phyloP scores from a whole-genome alignment of 37 sponge, comb jelly and placozoan genomes.

The Eunapius fragilis region DNA sequence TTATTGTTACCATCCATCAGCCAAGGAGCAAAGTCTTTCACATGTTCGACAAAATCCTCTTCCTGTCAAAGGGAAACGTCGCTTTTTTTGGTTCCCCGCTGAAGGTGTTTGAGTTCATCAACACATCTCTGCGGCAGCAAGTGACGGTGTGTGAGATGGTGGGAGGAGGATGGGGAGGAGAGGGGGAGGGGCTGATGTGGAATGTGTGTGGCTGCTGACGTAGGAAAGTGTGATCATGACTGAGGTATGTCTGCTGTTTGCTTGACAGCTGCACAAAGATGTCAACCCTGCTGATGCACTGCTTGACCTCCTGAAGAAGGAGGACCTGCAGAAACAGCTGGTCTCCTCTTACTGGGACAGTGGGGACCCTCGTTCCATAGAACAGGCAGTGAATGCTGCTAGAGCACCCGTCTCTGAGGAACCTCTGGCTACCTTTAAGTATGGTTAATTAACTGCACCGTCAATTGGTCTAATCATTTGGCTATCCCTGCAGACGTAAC shows the following conservation, averaged over 20 bases:
- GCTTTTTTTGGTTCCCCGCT: conserved; percentile 92
- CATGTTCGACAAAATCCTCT: conserved; percentile 88
- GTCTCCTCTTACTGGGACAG: conserved; percentile 54
- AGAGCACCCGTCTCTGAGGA: background rate
- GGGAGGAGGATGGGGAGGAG: background rate
- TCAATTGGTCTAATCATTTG: background rate
- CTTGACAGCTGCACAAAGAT: conserved; percentile 11
- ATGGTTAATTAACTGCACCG: background rate
- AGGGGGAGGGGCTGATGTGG: background rate
- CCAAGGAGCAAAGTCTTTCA: conserved; percentile 94
- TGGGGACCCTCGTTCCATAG: conserved; percentile 36
- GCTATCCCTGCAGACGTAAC: conserved; percentile 36
- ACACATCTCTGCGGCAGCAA: conserved; percentile 31
- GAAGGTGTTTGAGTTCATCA: conserved; percentile 68
- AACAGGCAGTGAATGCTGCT: conserved; percentile 30
- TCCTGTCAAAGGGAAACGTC: conserved; percentile 82
- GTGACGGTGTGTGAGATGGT: background rate
- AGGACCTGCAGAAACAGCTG: conserved; percentile 45
- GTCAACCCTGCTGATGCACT: conserved; percentile 50
- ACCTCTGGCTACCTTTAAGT: background rate
- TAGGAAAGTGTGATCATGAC: no score
- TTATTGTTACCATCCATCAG: conserved; percentile 94
- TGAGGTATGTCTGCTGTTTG: no score
- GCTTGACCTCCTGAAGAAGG: conserved; percentile 72
- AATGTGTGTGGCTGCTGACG: background rate